Conservation (phyloP, 2,888 invertebrate species). For the Eledona agricola region DNA sequence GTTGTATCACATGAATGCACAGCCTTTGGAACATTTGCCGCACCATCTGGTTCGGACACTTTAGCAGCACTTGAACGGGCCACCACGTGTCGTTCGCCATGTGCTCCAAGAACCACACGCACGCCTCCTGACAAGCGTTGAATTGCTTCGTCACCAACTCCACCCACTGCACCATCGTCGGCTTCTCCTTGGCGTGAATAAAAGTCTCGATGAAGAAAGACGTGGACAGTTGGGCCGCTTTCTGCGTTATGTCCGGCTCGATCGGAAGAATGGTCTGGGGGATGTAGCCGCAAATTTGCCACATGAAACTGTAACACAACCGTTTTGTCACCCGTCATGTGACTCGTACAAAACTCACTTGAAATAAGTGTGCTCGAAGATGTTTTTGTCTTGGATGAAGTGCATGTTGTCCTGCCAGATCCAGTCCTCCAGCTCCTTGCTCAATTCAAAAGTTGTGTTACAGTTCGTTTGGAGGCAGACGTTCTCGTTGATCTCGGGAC, state of each 20-base stretch:
- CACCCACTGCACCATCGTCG: slow-evolving; percentile 97
- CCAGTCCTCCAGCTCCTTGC: slow-evolving; percentile 89
- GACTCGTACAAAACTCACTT: slow-evolving; percentile 70
- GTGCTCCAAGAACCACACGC: slow-evolving; percentile 91
- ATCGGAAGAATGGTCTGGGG: slow-evolving; percentile 86
- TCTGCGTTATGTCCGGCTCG: slow-evolving; percentile 81
- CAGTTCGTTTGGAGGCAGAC: slow-evolving; percentile 34
- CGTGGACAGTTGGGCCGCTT: slow-evolving; percentile 87
- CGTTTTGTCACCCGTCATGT: slow-evolving; percentile 1
- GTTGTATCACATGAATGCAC: slow-evolving; percentile 93
- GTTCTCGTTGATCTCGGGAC: slow-evolving; percentile 49
- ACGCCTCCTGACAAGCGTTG: slow-evolving; percentile 87
- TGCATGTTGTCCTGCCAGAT: slow-evolving; percentile 98
- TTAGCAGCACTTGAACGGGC: slow-evolving; percentile 91
- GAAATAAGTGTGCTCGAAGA: slow-evolving; percentile 95
- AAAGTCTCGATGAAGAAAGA: slow-evolving; percentile 97
- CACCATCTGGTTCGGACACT: slow-evolving; percentile 97
- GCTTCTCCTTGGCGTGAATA: slow-evolving; percentile 97
- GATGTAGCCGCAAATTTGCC: slow-evolving; percentile 94
- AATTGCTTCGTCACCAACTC: slow-evolving; percentile 94
- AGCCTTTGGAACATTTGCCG: slow-evolving; percentile 96
- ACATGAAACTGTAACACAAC: slow-evolving; percentile 81
- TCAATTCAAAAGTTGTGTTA: slow-evolving; percentile 66
- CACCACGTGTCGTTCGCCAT: slow-evolving; percentile 96
- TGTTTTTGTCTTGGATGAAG: slow-evolving; percentile 93